Base-by-base conservation (phyloP, 1,140 invertebrate species). In the Octopus bimaculoides region DNA sequence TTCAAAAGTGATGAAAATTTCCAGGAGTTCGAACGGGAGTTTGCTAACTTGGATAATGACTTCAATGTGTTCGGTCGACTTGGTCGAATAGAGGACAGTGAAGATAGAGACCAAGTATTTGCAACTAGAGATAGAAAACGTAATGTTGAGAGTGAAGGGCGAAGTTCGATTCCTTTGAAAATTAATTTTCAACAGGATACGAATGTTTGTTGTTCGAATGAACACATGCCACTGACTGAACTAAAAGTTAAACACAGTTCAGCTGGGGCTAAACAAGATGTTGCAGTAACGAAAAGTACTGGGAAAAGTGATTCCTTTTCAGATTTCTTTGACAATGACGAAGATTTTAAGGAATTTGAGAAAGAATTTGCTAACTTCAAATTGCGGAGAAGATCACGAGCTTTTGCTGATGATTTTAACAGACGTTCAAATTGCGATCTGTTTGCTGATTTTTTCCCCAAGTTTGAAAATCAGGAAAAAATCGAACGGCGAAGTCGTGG, bases 321-420 rank as follows among this genome's bases (percentile, higher is more conserved):
- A 20, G 87, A 88, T 69, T 88, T 88, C 79, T 88, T 88, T 81
- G 82, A 87, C 77, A 85, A 87, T 82, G 87, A 88, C 73, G 86
- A 86, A 73, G 85, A 86, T 81, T 88, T 88, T 79, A 83, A 86
- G 77, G 85, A 85, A 77, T 88, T 88, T 81, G 87, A 88, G 78
- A 77, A 83, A 26, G 87, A 88, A 77, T 85, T 88, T 81, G 85
- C 86, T 61, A 87, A 86, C 53, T 83, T 87, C 80, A 83, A 84
- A 71, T 75, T 82, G 17, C 86, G 83, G 78, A 54, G 86, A 75
- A 71, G 84, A 54, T 88, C 87, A 78, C 71, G 81, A 54, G 80
- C 83, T 12, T 78, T 87, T 52, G 80, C 80, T 54, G 83, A 85
- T 53, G 81, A 79, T 77, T 84, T 82, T 54, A 82, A 84, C 75